Evolutionary conservation across 2,888 invertebrate species (phyloP).

Genomic region (Dolichomitus sp.): DNA sequence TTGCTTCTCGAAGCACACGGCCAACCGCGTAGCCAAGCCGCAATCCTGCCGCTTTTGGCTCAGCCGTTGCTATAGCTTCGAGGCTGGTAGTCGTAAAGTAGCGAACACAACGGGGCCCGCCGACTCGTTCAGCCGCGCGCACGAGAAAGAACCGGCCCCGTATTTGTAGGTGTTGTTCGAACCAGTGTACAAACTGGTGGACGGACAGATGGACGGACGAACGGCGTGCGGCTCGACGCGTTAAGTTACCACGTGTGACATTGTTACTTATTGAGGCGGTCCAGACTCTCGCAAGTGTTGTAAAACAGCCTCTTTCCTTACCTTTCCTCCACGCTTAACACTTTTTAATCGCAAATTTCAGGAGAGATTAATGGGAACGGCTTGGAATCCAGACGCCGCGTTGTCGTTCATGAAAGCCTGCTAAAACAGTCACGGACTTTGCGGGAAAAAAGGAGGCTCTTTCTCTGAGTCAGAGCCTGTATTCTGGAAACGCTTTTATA

Average conservation of each 20-base stretch:
- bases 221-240: constrained; percentile 33
- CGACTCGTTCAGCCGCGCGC: constrained; percentile 62
- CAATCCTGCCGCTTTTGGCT: constrained; percentile 38
- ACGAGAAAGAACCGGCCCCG: constrained; percentile 46
- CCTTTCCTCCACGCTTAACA: background rate
- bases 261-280: constrained; percentile 70
- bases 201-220: background rate
- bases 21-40: constrained; percentile 3
- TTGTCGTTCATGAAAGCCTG: no score
- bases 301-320: constrained; percentile 11
- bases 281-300: constrained; percentile 3
- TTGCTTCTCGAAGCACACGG: constrained; percentile 61
- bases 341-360: constrained; percentile 49
- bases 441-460: no score
- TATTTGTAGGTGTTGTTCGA: constrained; percentile 74
- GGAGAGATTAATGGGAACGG: constrained; percentile 25
- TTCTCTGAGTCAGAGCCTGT: no score
- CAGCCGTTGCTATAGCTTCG: background rate
- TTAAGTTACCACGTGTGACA: constrained; percentile 65
- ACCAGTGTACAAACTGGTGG: constrained; percentile 62
- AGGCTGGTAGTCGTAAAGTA: constrained; percentile 71
- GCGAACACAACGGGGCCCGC: constrained; percentile 68
- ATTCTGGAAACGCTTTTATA: no score
- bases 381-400: no score
- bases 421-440: no score